A percentile compares a stretch with the other conserved stretches of the same genome.
Evolutionary conservation across 2,113 vertebrate species (phyloP).

Genomic region (Leptosomus discolor): DNA sequence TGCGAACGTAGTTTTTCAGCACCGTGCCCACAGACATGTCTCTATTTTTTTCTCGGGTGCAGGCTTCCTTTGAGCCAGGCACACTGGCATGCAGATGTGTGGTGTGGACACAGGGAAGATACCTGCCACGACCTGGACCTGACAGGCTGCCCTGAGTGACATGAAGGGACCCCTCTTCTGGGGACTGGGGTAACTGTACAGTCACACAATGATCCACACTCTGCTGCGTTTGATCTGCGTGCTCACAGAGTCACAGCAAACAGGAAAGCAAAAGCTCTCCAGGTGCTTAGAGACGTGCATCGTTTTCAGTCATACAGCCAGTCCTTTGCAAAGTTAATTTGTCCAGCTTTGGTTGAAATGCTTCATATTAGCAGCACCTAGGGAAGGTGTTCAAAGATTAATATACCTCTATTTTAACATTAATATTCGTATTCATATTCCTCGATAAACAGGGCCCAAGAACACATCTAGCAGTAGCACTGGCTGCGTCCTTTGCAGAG

Average conservation of each 20-base stretch:
- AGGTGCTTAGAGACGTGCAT: accelerated
- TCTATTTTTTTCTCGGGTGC: accelerated
- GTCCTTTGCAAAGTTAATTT: background rate
- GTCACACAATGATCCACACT: background rate
- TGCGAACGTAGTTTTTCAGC: background rate
- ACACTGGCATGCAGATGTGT: background rate
- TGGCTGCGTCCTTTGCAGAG: background rate
- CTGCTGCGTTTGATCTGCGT: background rate
- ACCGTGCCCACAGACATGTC: background rate
- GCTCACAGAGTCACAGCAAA: background rate
- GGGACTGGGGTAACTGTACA: accelerated
- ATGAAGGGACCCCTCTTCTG: background rate
- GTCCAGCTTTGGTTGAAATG: background rate
- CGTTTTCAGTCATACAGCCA: background rate
- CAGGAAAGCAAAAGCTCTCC: background rate
- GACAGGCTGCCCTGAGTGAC: background rate
- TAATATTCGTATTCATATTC: background rate
- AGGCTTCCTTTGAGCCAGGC: background rate
- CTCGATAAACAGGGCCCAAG: background rate
- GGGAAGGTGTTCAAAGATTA: background rate
- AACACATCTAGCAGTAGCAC: background rate
- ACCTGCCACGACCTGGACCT: background rate
- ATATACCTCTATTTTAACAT: background rate
- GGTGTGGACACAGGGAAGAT: accelerated
- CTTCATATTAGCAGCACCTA: background rate